Evolutionary conservation across 2,113 vertebrate species (phyloP), one percentile per base, ranked within the genome.

Genomic region (Caranx melampygus): DNA sequence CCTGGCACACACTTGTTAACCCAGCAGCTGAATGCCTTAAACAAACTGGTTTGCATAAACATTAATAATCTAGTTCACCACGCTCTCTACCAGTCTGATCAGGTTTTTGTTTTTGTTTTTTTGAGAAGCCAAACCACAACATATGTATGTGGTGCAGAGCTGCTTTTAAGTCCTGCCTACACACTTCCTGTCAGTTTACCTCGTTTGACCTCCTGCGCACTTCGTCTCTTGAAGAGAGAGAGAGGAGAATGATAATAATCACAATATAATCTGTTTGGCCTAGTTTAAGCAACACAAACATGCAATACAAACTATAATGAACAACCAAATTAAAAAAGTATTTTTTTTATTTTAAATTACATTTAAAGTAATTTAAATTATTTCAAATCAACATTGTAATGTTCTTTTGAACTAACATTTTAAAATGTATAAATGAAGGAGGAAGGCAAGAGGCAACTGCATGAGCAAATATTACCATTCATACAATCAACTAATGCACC

Each of bases 121-220:
- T 1, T 26, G 26, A 13, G 61, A 16, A 18, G 79, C 57, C 64
- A 78, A 75, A 86, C 57, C n/a, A n/a, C 65, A 0, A 8, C 40
- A 57, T 34, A 42, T 51, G 44, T 49, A 34, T 35, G 13, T 10
- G 44, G 16, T n/a, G 21, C 15, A 51, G n/a, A 20, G n/a, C 51
- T 60, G 42, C 58, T 54, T 11, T 51, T 10, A 60, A 1, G 18
- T n/a, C 5, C 65, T 15, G 3, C 65, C 72, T 37, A 26, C 72
- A 26, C 6, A 7, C 14, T 78, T 86, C 51, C 45, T 79, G 35
- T 73, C 44, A 0, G 0, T 10, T 82, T 51, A 87, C 83, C 90
- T 89, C 70, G 75, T 40, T 72, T 88, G 45, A 91, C 86, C 75
- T 65, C 12, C 1, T 2, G 4, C 35, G 4, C 8, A 35, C 20